Evolutionary conservation across 2,888 invertebrate genomes (phyloP).

Genomic region (Malacosoma neustria): DNA sequence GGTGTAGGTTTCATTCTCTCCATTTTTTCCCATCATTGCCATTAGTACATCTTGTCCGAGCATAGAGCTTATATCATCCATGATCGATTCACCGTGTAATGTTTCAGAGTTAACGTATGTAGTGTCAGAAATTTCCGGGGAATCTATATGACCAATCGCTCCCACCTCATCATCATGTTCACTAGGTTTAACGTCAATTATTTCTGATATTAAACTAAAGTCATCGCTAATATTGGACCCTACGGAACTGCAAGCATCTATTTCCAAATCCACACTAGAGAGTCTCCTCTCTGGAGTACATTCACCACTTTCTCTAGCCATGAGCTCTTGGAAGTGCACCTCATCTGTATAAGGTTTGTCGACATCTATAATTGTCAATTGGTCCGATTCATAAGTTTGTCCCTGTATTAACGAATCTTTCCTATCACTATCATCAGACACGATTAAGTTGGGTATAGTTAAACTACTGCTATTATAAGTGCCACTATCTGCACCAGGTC

Average conservation of each 20-base stretch:
- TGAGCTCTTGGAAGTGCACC: conserved; percentile 48
- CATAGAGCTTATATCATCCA: conserved; percentile 86
- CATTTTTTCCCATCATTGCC: conserved; percentile 78
- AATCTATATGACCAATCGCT: conserved; percentile 87
- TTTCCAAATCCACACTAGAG: conserved; percentile 58
- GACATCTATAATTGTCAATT: conserved; percentile 79
- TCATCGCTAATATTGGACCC: conserved; percentile 81
- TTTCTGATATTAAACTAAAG: conserved; percentile 81
- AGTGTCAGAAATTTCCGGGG: conserved; percentile 86
- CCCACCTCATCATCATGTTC: conserved; percentile 58
- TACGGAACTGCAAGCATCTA: conserved; percentile 76
- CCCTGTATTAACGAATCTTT: conserved; percentile 61
- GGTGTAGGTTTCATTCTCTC: conserved; percentile 79
- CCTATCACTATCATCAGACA: conserved; percentile 65
- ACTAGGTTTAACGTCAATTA: conserved; percentile 70
- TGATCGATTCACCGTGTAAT: conserved; percentile 84
- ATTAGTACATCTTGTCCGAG: conserved; percentile 80
- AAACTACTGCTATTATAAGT: conserved; percentile 57
- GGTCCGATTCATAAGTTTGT: conserved; percentile 75
- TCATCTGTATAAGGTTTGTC: conserved; percentile 72
- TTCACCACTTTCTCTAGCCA: conserved; percentile 47
- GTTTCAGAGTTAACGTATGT: conserved; percentile 80
- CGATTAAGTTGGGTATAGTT: conserved; percentile 65
- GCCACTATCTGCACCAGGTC: conserved; percentile 41
- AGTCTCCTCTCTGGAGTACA: conserved; percentile 56